Evolutionary conservation across 2,797 vertebrate genomes (phyloP), one percentile per base, ranked within the genome.

Genomic region (Eulemur albifrons): DNA sequence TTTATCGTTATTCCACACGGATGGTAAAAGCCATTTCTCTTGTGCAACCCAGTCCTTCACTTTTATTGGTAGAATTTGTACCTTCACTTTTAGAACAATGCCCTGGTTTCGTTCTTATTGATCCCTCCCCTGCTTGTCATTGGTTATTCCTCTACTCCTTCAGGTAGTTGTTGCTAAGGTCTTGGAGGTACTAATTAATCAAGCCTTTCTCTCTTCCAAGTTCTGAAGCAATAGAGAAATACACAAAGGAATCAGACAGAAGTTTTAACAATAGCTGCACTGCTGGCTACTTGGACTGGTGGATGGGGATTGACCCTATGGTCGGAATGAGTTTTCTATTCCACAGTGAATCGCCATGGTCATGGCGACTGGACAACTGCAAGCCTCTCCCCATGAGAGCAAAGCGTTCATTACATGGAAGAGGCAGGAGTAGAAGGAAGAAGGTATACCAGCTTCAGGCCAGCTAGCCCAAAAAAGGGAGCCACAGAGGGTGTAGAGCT

Each of bases 71-170:
- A 91, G 86, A 40, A n/a, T 76, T 27, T 57, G 11, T 76, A 45
- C 6, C 32, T 83, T 95, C 18, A 72, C 32, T 75, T 95, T 73
- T 10, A 88, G 94, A 85, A 48, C 52, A 45, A 59, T 35, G 14
- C 11, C 50, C 65, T 45, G 57, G 32, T 48, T 76, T 65, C 75
- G 11, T 85, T 15, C 23, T 54, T 59, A 21, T 21, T 70, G 13
- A 87, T 27, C 17, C 27, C 76, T 32, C 18, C 9, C 67, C 40
- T 73, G n/a, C 48, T 73, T 81, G 43, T 63, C 73, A 25, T 35
- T 86, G 52, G n/a, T 84, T 95, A 79, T 79, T 92, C 75, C 75
- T 94, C 84, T 59, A 12, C n/a, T 65, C 76, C 35, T 81, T 80
- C 80, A 88, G 50, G 45, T 32, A 27, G 10, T 40, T 87, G 45